Percentiles rank a stretch among this genome's conserved stretches.
Evolutionary conservation across 2,113 vertebrate species (phyloP).

Genomic region (Blennius ocellaris): DNA sequence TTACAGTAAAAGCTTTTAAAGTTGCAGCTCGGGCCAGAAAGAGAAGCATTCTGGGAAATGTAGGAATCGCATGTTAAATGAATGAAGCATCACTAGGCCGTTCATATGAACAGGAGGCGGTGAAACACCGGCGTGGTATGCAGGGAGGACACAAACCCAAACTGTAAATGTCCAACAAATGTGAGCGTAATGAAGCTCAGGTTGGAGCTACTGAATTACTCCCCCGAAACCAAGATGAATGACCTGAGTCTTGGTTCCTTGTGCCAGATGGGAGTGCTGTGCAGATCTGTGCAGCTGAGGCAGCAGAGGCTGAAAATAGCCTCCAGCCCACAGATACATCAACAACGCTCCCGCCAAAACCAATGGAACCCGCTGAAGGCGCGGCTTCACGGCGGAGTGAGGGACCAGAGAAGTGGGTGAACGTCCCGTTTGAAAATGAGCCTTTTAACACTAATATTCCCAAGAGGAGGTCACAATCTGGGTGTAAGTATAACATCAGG

Average conservation of each 20-base stretch:
- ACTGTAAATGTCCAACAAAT: conserved; percentile 14
- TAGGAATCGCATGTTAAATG: not conserved
- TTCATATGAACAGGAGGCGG: not conserved
- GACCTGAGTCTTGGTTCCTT: conserved; percentile 20
- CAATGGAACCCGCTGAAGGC: conserved; percentile 61
- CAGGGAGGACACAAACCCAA: conserved; percentile 9
- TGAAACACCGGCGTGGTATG: not conserved
- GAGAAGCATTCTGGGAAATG: not conserved
- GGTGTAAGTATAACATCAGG: not conserved
- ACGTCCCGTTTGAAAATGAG: conserved; percentile 11
- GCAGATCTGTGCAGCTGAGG: conserved; percentile 55
- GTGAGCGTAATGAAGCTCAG: not conserved
- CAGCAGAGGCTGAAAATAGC: conserved; percentile 48
- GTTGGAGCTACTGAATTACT: conserved; percentile 30
- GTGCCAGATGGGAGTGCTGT: conserved; percentile 24
- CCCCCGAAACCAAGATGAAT: conserved; percentile 38
- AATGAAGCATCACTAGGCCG: not conserved
- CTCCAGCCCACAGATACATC: conserved; percentile 29
- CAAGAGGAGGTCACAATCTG: not conserved
- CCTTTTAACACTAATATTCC: not conserved
- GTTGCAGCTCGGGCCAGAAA: not conserved
- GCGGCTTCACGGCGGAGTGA: conserved; percentile 1
- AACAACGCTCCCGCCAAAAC: conserved; percentile 49
- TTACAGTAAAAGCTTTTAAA: no score
- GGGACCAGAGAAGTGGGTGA: conserved; percentile 5